Evolutionary conservation across 2,113 vertebrate species (phyloP).

Genomic region (Isurus oxyrinchus): DNA sequence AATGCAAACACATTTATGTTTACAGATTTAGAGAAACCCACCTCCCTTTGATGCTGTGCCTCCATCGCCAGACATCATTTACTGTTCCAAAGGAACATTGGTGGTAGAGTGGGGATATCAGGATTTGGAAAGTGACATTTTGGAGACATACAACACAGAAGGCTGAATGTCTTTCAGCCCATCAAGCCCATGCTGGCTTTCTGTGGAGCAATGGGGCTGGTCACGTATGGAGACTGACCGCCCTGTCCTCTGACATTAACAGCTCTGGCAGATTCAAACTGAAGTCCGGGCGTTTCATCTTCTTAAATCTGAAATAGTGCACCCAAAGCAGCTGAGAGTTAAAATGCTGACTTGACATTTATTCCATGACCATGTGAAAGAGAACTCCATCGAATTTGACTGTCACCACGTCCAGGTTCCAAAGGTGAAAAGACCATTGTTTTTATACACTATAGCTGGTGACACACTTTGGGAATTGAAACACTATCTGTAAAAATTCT

Average conservation of each 20-base stretch:
- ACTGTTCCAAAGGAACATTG: background rate
- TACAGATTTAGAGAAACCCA: background rate
- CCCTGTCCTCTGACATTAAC: background rate
- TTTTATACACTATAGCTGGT: background rate
- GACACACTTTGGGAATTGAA: background rate
- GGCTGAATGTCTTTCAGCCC: too few species aligned
- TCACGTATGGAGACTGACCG: background rate
- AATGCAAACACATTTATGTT: background rate
- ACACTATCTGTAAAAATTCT: background rate
- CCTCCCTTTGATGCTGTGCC: too few species aligned
- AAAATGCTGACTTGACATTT: background rate
- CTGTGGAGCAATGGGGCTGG: background rate
- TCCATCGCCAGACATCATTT: background rate
- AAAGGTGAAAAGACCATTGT: background rate
- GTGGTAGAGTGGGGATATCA: background rate
- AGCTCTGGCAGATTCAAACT: background rate
- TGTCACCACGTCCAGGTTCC: too few species aligned
- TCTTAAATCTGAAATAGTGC: background rate
- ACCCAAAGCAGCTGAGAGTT: background rate
- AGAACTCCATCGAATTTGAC: too few species aligned
- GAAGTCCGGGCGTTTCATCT: background rate
- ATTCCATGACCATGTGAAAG: background rate
- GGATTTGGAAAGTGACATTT: background rate
- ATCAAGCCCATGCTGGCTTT: too few species aligned
- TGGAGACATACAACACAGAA: too few species aligned